A percentile compares a stretch with the other conserved stretches of the same genome.
phyloP scores from a whole-genome alignment of 2,113 vertebrate genomes.

The Taxidea taxus region DNA sequence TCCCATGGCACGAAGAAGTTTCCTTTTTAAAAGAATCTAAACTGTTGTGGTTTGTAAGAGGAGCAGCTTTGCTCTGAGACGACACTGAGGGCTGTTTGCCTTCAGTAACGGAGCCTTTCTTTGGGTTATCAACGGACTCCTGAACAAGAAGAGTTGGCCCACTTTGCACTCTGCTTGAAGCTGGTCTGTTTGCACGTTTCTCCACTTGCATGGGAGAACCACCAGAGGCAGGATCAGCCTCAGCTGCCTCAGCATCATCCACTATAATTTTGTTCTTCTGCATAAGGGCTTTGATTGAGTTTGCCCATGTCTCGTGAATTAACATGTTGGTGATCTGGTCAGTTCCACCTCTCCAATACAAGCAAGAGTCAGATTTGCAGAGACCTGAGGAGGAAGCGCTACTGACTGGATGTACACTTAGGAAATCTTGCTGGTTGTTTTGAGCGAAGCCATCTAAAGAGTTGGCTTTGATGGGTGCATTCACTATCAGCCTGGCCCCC shows the following conservation, averaged over 20 bases:
- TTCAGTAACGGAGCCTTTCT: conserved; percentile 77
- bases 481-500: conserved; percentile 91
- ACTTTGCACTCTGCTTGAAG: conserved; percentile 87
- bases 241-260: conserved; percentile 83
- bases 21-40: conserved; percentile 77
- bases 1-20: conserved; percentile 1
- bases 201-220: conserved; percentile 86
- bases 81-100: conserved; percentile 72
- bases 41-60: conserved; percentile 66
- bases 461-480: conserved; percentile 93
- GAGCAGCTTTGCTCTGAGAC: conserved; percentile 72
- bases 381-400: conserved; percentile 87
- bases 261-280: conserved; percentile 96
- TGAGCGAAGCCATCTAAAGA: conserved; percentile 94
- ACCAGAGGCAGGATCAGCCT: conserved; percentile 76
- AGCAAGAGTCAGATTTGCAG: conserved; percentile 96
- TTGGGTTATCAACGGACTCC: conserved; percentile 75
- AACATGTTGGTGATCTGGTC: conserved; percentile 95
- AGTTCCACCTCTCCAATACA: conserved; percentile 90
- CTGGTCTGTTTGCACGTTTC: conserved; percentile 85
- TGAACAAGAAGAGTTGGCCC: conserved; percentile 86
- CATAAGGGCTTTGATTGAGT: conserved; percentile 96
- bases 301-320: conserved; percentile 96
- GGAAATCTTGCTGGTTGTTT: conserved; percentile 86
- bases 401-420: conserved; percentile 86